Evolutionary conservation across 2,888 invertebrate genomes (phyloP), one percentile per base, ranked within the genome.

Genomic region (Phortica okadai): DNA sequence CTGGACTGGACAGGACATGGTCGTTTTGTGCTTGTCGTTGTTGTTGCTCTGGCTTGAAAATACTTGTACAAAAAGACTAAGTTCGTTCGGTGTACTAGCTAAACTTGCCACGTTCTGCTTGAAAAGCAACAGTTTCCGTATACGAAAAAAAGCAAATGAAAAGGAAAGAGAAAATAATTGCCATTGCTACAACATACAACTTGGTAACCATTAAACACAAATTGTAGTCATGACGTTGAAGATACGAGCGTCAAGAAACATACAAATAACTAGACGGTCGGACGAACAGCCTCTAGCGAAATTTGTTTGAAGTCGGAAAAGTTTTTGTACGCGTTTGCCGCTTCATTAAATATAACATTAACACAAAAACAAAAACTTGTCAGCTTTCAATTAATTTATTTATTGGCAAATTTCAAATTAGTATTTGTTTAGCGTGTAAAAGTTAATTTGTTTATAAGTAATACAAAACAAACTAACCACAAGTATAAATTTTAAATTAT

Each of bases 61-160:
- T 33, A 33, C 33, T 33, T 4, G 33, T 33, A 33, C 4, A 2
- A 4, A 33, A 1, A 5, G 4, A 33, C 4, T 4, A 5, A 33
- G 3, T 33, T 4, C 2, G 33, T 33, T 33, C 33, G 33, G 33
- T 33, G 33, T 10, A 66, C 66, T 42, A n/a, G 16, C 33, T 33
- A 33, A 33, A 33, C 33, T 33, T 33, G 33, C 33, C 33, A 33
- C 33, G 33, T 5, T 33, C 33, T 33, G 33, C 4, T 33, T 33
- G 33, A 1, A 1, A 67, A 67, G 67, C 67, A 67, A 67, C 67
- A 67, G 67, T 67, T 67, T 44, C 14, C 67, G 33, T 67, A 41
- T 14, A 4, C 16, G 56, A 14, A 64, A 41, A 33, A 8, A 33
- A 33, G 33, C 1, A 33, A 33, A 33, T 33, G 33, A 33, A 33